phyloP scores from a whole-genome alignment of 2,113 vertebrate genomes.

The Vombatus ursinus region DNA sequence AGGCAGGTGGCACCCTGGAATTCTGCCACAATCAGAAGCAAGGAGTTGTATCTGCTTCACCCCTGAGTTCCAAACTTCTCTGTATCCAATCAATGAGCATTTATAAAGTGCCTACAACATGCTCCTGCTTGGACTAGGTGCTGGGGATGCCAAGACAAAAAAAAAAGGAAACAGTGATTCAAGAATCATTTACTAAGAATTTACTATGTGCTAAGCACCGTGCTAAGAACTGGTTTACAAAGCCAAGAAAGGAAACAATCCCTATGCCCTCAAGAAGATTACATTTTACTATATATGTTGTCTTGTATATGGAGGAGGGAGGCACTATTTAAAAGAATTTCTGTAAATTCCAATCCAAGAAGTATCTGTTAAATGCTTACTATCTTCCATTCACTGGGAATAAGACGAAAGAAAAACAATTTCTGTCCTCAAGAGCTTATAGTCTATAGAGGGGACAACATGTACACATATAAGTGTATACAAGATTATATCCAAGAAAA shows the following conservation, averaged over 20 bases:
- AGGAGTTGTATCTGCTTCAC: fast-evolving
- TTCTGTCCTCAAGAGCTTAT: not conserved
- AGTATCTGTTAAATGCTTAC: not conserved
- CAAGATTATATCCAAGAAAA: not conserved
- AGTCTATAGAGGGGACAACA: not conserved
- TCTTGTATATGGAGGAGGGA: not conserved
- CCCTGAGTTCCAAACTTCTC: not conserved
- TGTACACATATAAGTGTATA: not conserved
- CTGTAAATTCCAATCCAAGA: not conserved
- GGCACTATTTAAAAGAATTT: not conserved
- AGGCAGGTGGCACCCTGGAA: not conserved
- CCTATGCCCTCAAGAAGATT: not conserved
- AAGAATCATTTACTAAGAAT: no score
- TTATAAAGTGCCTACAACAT: not conserved
- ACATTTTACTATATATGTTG: not conserved
- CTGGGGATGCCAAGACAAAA: not conserved
- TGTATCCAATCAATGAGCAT: not conserved
- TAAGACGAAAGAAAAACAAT: not conserved
- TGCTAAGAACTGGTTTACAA: not conserved
- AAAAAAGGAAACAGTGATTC: not conserved
- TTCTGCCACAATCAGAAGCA: not conserved
- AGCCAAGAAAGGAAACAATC: no score
- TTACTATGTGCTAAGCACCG: not conserved
- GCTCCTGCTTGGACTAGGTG: not conserved
- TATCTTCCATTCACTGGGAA: not conserved